Evolutionary conservation across 2,113 vertebrate species (phyloP), one percentile per base, ranked within the genome.

Genomic region (Tetrax tetrax): DNA sequence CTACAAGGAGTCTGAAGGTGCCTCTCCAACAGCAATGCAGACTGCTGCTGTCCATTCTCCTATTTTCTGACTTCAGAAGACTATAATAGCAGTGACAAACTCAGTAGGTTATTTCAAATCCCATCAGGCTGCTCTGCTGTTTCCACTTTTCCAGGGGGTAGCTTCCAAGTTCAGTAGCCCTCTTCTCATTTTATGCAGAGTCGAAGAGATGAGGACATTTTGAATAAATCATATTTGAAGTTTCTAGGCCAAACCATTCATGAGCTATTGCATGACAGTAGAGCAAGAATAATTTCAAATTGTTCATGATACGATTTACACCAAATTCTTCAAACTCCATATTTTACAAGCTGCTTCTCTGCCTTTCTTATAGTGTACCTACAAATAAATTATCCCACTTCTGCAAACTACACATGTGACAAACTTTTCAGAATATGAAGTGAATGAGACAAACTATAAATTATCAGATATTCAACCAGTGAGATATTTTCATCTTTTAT

Each of bases 211-310:
- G 41, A 89, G 77, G 64, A 83, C 78, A 59, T 90, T 93, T 92
- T 90, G 84, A 96, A 93, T 96, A 95, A 94, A 94, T 89, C 72
- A 68, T 50, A 69, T 53, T 78, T 95, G 90, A 97, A 95, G 70
- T 96, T 96, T 97, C 93, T 96, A 92, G 95, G 94, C 41, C 95
- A 96, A 95, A 88, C 33, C 48, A 79, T 90, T 97, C 43, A 63
- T 69, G 61, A 94, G 71, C 63, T 93, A 51, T 74, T 64, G 66
- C 50, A 60, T 95, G 80, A 90, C 87, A 86, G 83, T 28, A 78
- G 33, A 89, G 59, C 14, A 89, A 95, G 57, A 68, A 74, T 77
- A 2, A 89, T 77, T 96, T 92, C 69, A 86, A 71, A 87, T 97
- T 95, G 33, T 96, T 90, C 51, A 76, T 80, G 66, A 83, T 77